Base-by-base conservation (phyloP, 2,113 vertebrate species). In the Solea senegalensis region DNA sequence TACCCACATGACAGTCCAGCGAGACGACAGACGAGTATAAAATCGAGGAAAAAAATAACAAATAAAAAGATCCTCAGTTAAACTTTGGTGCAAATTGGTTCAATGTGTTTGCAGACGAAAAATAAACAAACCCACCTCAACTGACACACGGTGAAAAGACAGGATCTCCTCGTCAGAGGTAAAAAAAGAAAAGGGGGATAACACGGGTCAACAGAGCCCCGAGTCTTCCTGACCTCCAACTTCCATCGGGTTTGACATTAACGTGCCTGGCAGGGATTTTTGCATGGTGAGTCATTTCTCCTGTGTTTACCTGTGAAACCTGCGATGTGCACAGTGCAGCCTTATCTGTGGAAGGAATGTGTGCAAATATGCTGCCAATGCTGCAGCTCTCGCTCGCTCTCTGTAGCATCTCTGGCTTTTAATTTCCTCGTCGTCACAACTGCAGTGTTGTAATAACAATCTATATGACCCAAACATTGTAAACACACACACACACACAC, bases 241-340 rank as follows among this genome's bases (percentile, higher is more conserved):
- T n/a, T 13, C 21, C 11, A n/a, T 2, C 40, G 34, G 46, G 58
- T 75, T 75, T 63, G 26, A 63, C 7, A 72, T 76, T 39, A 76
- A 55, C 53, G 5, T 8, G 7, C 5, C 45, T 3, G 5, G 59
- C 6, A 44, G 21, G 10, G 3, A 27, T 68, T 81, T 41, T 39
- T 16, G 16, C 49, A 7, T 16, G 45, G 12, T 8, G 28, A 75
- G 16, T 67, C 8, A 26, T 51, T 44, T 7, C 2, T 9, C 11
- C 10, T 21, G 15, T 39, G 43, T 13, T 65, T n/a, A 7, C 9
- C 8, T 16, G 15, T 5, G 7, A 34, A 67, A 48, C 0, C 8
- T 50, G 14, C 58, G 27, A 13, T 61, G 27, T 56, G 50, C 28
- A 58, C 45, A 46, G 11, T 45, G 44, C 44, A 45, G 15, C 34